Base-by-base conservation (phyloP, 1,140 invertebrate genomes). In the Musca domestica region DNA sequence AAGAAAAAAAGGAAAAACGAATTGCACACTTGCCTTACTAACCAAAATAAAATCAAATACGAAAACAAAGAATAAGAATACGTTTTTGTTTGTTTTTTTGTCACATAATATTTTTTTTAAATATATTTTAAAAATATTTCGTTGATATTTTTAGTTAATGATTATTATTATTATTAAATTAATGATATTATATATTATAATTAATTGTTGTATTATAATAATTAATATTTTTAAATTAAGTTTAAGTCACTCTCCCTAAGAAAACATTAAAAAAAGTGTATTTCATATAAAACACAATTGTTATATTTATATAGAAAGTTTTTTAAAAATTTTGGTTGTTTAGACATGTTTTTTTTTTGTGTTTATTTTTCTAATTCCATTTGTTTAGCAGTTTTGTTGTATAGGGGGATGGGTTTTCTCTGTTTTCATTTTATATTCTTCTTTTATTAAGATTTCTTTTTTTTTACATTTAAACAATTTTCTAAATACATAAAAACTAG, bases 231-330 rank as follows among this genome's bases (percentile, higher is more conserved):
- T 41, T 41, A 9, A 41, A 41, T 41, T 41, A 41, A 41, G 19
- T 61, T 41, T 61, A 61, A 61, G 56, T 61, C 56, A 61, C 56
- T 61, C 56, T 61, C 56, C 56, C 56, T 77, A 74, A 77, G 77
- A 77, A 73, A 48, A 63, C 23, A 27, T 23, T n/a, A n/a, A 61
- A 34, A 34, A 58, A 58, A 61, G 20, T 34, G n/a, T 34, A 34
- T 34, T 61, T 17, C 34, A 56, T 20, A 41, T 41, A 41, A 41
- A 41, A 15, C 17, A 30, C n/a, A 23, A 27, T 56, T 56, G 12
- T 27, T 56, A 27, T n/a, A n/a, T n/a, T n/a, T n/a, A n/a, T n/a
- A n/a, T n/a, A n/a, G 4, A 20, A 20, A 51, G 48, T 19, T n/a
- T 49, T 49, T 49, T 14, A 49, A 49, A 22, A 20, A 51, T 19